These are phyloP conservation scores for Glyphotaelius pellucidus DNA, from an alignment of 2,888 invertebrate species.

Conservation along the genomic window DNA sequence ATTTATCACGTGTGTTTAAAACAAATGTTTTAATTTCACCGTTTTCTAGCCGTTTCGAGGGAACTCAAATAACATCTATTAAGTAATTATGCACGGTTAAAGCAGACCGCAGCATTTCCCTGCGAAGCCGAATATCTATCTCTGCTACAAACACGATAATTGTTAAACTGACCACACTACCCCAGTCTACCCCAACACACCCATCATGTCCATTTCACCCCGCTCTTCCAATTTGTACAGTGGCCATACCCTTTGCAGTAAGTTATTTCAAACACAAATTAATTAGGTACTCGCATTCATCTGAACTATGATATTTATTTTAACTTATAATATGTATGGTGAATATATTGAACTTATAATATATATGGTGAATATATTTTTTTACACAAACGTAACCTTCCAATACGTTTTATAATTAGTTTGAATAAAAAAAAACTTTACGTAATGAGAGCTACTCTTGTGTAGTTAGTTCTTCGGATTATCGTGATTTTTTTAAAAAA, in stretches of 20 bases:
- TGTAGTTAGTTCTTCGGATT: too few species aligned
- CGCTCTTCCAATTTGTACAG: not conserved
- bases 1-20: not conserved
- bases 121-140: conserved; percentile 22
- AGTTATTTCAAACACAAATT: conserved; percentile 3
- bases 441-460: too few species aligned
- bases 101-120: not conserved
- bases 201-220: not conserved
- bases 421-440: too few species aligned
- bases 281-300: conserved; percentile 14
- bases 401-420: not conserved
- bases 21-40: not conserved
- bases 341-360: too few species aligned
- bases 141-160: conserved; percentile 33
- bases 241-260: not conserved
- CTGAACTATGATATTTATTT: conserved; percentile 7
- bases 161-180: conserved; percentile 35
- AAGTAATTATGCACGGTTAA: conserved; percentile 31
- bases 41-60: not conserved
- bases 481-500: too few species aligned
- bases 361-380: not conserved
- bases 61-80: conserved; percentile 6
- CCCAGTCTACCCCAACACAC: conserved; percentile 8
- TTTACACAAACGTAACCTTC: not conserved
- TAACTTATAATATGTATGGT: not conserved